Conservation (phyloP, 1,140 invertebrate genomes). For the Euschistus heros region DNA sequence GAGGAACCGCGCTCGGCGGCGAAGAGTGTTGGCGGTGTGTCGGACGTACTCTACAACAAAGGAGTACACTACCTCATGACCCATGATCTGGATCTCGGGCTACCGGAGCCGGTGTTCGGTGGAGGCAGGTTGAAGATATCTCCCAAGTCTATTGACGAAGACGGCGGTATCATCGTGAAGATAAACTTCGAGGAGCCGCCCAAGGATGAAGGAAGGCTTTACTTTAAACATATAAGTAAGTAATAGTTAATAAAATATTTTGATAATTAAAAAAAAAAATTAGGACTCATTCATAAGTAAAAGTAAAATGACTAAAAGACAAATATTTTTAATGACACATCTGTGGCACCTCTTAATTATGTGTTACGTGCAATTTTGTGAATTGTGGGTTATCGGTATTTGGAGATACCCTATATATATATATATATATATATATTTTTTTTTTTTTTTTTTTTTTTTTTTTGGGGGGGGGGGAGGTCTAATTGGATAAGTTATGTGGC, state of each 20-base stretch:
- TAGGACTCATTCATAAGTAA: too few species aligned
- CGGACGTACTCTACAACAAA: slow-evolving; percentile 52
- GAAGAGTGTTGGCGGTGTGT: slow-evolving; percentile 57
- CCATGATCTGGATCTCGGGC: slow-evolving; percentile 54
- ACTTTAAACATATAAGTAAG: slow-evolving; percentile 65
- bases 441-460: too few species aligned
- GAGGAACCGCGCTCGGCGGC: slow-evolving; percentile 33
- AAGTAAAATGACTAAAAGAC: too few species aligned
- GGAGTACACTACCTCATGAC: slow-evolving; percentile 60
- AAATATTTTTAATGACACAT: too few species aligned
- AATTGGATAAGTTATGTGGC: too few species aligned
- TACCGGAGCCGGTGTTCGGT: slow-evolving; percentile 59
- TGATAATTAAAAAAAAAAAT: too few species aligned
- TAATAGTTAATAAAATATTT: slow-evolving; percentile 27
- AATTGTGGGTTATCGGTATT: too few species aligned
- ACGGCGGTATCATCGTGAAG: slow-evolving; percentile 57
- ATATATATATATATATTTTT: too few species aligned
- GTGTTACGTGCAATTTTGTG: too few species aligned
- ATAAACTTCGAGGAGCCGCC: slow-evolving; percentile 43
- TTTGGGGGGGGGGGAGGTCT: too few species aligned
- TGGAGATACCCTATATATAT: too few species aligned
- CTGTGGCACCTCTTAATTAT: too few species aligned
- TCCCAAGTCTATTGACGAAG: slow-evolving; percentile 51
- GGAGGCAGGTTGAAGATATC: slow-evolving; percentile 58
- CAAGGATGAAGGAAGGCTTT: slow-evolving; percentile 43